Percentiles rank a stretch among this genome's conserved stretches.
Conservation (phyloP, 2,888 invertebrate genomes). For the Melieria picta region DNA sequence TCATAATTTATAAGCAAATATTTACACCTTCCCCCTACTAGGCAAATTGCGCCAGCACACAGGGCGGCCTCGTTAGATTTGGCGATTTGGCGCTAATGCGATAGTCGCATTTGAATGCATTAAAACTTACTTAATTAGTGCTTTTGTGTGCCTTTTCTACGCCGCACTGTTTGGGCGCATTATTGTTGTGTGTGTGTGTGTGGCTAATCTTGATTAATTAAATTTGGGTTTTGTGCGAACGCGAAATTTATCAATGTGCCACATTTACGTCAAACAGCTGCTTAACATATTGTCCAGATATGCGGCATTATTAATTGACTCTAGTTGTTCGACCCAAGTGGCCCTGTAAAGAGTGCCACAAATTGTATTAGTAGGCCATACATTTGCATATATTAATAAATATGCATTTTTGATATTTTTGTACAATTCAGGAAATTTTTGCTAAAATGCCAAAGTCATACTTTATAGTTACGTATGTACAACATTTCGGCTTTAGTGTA, state of each 20-base stretch:
- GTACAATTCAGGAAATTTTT: too few species aligned
- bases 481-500: too few species aligned
- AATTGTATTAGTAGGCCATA: too few species aligned
- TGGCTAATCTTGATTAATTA: slow-evolving; percentile 25
- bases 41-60: slow-evolving; percentile 3
- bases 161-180: neutral
- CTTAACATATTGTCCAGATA: slow-evolving; percentile 17
- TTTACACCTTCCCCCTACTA: neutral
- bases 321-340: too few species aligned
- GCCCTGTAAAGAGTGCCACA: too few species aligned
- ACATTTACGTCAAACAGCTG: slow-evolving; percentile 44
- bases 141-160: slow-evolving; percentile 1
- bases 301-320: too few species aligned
- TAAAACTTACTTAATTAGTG: slow-evolving; percentile 3
- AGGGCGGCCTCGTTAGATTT: slow-evolving; percentile 19
- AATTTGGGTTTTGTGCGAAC: slow-evolving; percentile 9
- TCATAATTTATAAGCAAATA: slow-evolving; percentile 21
- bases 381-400: too few species aligned
- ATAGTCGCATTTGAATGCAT: neutral
- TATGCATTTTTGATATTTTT: too few species aligned
- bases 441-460: too few species aligned
- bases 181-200: neutral
- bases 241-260: slow-evolving; percentile 56
- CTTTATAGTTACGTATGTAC: too few species aligned
- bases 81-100: neutral